Evolutionary conservation across 2,797 vertebrate genomes (phyloP).

Genomic region (Enteromius trimaculatus): DNA sequence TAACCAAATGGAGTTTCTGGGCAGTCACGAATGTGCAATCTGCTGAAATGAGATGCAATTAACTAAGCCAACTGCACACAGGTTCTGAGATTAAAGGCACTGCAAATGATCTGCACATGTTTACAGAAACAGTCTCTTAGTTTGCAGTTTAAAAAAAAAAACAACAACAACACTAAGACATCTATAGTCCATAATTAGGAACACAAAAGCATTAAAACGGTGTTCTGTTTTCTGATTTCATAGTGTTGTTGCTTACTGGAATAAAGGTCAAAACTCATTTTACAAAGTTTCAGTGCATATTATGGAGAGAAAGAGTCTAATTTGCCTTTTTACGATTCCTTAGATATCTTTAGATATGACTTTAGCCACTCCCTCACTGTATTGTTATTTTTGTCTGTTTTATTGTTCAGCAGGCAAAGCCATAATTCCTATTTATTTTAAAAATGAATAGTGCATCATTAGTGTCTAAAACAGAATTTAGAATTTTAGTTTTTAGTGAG

Average conservation of each 20-base stretch:
- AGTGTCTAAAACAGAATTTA: too few relatives aligned
- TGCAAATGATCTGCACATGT: constrained; percentile 30
- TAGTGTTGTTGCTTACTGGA: neutral
- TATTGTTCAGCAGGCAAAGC: neutral
- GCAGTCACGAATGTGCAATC: constrained; percentile 54
- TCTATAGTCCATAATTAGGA: constrained; percentile 13
- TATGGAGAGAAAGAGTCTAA: neutral
- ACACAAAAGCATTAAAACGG: constrained; percentile 6
- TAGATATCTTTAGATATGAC: neutral
- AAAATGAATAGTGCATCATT: neutral
- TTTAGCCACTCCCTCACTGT: neutral
- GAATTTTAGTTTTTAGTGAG: neutral
- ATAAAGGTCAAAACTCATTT: neutral
- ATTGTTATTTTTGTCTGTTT: neutral
- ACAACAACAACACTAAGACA: neutral
- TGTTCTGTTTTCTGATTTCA: constrained; percentile 10
- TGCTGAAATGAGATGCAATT: constrained; percentile 62
- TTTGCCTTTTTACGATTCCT: neutral
- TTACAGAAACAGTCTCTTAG: constrained; percentile 40
- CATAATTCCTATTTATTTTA: neutral
- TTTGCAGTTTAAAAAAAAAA: constrained; percentile 8
- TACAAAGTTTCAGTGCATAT: neutral
- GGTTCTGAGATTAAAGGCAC: constrained; percentile 62
- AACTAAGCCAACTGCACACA: constrained; percentile 58
- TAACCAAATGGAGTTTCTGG: constrained; percentile 60